phyloP scores from a whole-genome alignment of 2,797 vertebrate species.

The Muscicapa striata region DNA sequence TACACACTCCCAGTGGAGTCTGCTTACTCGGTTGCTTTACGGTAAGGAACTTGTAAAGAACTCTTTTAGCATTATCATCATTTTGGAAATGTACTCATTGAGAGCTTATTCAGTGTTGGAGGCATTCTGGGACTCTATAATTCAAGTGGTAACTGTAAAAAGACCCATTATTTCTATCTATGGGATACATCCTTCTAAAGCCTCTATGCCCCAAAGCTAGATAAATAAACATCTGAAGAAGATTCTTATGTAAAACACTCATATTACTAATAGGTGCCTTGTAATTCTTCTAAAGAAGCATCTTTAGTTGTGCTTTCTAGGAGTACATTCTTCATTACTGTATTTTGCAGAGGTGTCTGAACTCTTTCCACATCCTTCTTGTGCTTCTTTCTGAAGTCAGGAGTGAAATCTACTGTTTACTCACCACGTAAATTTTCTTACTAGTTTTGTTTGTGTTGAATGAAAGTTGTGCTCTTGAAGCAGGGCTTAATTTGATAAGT shows the following conservation, averaged over 20 bases:
- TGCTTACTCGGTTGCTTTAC: constrained; percentile 78
- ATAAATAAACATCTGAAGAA: not conserved
- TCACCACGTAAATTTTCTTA: not conserved
- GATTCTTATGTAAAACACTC: not conserved
- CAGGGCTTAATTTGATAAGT: not conserved
- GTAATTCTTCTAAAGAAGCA: not conserved
- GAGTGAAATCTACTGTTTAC: not conserved
- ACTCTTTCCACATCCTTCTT: not conserved
- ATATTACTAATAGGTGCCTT: not conserved
- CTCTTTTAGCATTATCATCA: not conserved
- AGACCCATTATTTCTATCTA: not conserved
- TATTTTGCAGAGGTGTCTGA: not conserved
- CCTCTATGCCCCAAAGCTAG: not conserved
- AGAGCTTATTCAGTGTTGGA: not conserved
- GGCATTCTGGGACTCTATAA: not conserved
- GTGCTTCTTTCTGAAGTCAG: not conserved
- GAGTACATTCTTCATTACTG: not conserved
- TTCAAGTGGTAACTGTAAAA: not conserved
- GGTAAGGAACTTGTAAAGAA: constrained; percentile 71
- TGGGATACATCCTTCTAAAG: not conserved
- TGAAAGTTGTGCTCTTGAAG: not conserved
- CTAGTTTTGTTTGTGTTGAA: not conserved
- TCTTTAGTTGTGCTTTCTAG: not conserved
- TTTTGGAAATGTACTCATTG: not conserved
- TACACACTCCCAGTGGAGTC: constrained; percentile 90